Evolutionary conservation across 2,797 vertebrate genomes (phyloP).

Genomic region (Setipinna tenuifilis): DNA sequence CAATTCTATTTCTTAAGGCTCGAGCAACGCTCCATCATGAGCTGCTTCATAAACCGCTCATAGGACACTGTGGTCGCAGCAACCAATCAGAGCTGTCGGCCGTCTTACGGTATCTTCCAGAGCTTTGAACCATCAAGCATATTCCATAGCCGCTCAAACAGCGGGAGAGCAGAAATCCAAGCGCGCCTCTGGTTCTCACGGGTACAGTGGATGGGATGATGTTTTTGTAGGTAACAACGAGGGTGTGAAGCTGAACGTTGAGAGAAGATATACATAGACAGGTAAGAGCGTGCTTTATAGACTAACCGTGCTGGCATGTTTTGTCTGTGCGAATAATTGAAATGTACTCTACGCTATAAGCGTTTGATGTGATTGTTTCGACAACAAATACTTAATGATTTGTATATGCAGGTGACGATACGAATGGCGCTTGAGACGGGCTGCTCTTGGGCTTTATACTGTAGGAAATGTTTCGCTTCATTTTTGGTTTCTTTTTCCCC

Average conservation of each 20-base stretch:
- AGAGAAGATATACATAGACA: not conserved
- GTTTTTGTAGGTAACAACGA: slow-evolving; percentile 49
- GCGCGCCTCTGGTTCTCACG: slow-evolving; percentile 43
- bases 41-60: not conserved
- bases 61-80: slow-evolving; percentile 20
- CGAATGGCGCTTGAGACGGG: not conserved
- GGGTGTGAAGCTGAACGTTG: not conserved
- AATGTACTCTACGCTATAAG: not conserved
- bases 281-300: not conserved
- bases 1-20: not conserved
- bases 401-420: not conserved
- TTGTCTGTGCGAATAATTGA: not conserved
- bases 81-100: slow-evolving; percentile 73
- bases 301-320: not conserved
- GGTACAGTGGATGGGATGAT: slow-evolving; percentile 47
- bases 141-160: slow-evolving; percentile 51
- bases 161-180: slow-evolving; percentile 48
- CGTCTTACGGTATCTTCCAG: slow-evolving; percentile 68
- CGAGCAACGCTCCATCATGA: slow-evolving; percentile 5
- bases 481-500: slow-evolving; percentile 25
- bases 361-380: not conserved
- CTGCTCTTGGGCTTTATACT: not conserved
- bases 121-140: slow-evolving; percentile 43
- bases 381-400: not conserved
- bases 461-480: not conserved